Conservation (phyloP, 2,888 invertebrate genomes). For the Tyria jacobaeae region DNA sequence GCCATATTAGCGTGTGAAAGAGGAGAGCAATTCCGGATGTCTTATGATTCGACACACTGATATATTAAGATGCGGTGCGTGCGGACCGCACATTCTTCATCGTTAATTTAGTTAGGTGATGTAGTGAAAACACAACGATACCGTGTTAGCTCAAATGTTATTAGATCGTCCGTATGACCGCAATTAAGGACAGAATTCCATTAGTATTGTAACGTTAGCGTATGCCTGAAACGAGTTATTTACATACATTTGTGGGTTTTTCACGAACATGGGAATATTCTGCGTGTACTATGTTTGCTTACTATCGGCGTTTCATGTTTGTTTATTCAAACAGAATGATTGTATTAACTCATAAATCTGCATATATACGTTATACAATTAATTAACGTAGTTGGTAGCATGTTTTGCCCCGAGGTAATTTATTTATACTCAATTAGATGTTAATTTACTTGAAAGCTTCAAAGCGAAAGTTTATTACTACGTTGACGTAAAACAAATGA, state of each 20-base stretch:
- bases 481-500: constrained; percentile 33
- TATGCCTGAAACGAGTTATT: neutral
- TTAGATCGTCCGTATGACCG: constrained; percentile 1
- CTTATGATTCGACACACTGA: constrained; percentile 15
- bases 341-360: constrained; percentile 6
- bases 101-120: constrained; percentile 8
- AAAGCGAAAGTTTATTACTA: constrained; percentile 44
- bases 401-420: constrained; percentile 44
- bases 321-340: neutral
- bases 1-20: constrained; percentile 80
- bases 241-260: neutral
- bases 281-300: too few species aligned
- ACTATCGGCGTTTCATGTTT: too few species aligned
- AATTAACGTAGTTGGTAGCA: constrained; percentile 42
- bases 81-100: constrained; percentile 6
- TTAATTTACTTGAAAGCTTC: constrained; percentile 57
- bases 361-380: constrained; percentile 21
- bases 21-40: constrained; percentile 8
- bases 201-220: neutral
- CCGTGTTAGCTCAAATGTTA: neutral
- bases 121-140: neutral
- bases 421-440: constrained; percentile 48
- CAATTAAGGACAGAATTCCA: constrained; percentile 5
- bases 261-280: neutral
- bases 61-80: constrained; percentile 10